Evolutionary conservation across 2,797 vertebrate species (phyloP), one percentile per base, ranked within the genome.

Genomic region (Geotrypetes seraphini): DNA sequence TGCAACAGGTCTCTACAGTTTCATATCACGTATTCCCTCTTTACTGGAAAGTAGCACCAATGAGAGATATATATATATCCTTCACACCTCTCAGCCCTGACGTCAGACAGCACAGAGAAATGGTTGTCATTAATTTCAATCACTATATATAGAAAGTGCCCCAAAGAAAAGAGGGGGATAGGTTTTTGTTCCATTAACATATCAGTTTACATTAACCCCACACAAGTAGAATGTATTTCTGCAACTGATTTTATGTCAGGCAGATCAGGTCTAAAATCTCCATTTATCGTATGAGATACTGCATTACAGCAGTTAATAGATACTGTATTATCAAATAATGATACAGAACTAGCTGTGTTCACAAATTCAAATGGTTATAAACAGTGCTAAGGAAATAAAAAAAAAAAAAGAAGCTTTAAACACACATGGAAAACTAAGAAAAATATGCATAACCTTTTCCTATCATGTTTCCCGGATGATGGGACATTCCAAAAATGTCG

Each of bases 61-160:
- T 64, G 54, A 81, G n/a, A n/a, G n/a, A n/a, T n/a, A n/a, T 71
- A 73, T 64, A 75, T 71, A 71, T 42, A 16, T 52, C 43, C 60
- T 37, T 50, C 53, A 47, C 39, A 25, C 66, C 60, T 56, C 58
- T 38, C 40, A 38, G 53, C 60, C 68, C 61, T 73, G 74, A 71
- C 67, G 63, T 71, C 71, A 75, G 56, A 54, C 57, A 69, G 55
- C 39, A 43, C 35, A 31, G 43, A 37, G 32, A 46, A 5, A 28
- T 44, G 26, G n/a, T 12, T 64, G 55, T 59, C 21, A 23, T 65
- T 58, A 47, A 56, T 59, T 48, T 47, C 46, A 16, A 34, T 48
- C 53, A 33, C 34, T 34, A 18, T 2, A 39, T 50, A 50, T 34
- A 57, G 57, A 58, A 53, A 50, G 42, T 41, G 42, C 33, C 50